These are phyloP conservation scores for Aphrophora alni DNA, from an alignment of 2,888 invertebrate species.

Conservation along the genomic window DNA sequence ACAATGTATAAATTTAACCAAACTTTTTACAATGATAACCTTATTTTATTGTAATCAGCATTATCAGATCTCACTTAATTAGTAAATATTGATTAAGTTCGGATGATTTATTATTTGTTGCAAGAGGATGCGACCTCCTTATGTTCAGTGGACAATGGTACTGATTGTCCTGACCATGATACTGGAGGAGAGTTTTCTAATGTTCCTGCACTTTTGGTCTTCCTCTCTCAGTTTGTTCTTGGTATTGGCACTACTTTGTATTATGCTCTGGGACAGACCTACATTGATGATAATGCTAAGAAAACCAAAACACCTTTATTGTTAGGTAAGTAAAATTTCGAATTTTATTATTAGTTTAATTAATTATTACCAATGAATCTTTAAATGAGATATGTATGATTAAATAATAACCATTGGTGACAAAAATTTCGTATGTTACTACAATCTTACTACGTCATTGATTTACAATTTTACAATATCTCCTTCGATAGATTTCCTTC, in stretches of 20 bases:
- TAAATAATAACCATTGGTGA: no score
- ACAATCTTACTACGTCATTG: no score
- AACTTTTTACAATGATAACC: no score
- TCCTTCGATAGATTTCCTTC: no score
- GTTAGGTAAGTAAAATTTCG: constrained; percentile 59
- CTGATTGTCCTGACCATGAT: constrained; percentile 33
- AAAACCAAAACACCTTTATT: constrained; percentile 69
- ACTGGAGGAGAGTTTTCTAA: constrained; percentile 55
- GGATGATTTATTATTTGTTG: constrained; percentile 23
- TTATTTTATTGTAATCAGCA: no score
- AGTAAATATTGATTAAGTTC: no score
- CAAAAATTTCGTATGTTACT: no score
- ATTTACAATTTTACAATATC: no score
- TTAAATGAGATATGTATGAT: no score
- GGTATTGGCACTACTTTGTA: constrained; percentile 72
- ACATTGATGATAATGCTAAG: constrained; percentile 72
- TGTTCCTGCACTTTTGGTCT: constrained; percentile 66
- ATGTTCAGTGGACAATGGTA: constrained; percentile 10
- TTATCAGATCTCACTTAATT: no score
- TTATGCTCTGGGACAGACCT: constrained; percentile 70
- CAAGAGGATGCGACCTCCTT: constrained; percentile 32
- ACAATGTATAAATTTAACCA: no score
- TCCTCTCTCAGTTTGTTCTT: constrained; percentile 71
- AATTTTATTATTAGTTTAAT: background rate
- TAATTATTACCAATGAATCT: background rate